Evolutionary conservation across 64 coral and sea anemone species (phyloP).

Genomic region (Astreopora myriophthalma): DNA sequence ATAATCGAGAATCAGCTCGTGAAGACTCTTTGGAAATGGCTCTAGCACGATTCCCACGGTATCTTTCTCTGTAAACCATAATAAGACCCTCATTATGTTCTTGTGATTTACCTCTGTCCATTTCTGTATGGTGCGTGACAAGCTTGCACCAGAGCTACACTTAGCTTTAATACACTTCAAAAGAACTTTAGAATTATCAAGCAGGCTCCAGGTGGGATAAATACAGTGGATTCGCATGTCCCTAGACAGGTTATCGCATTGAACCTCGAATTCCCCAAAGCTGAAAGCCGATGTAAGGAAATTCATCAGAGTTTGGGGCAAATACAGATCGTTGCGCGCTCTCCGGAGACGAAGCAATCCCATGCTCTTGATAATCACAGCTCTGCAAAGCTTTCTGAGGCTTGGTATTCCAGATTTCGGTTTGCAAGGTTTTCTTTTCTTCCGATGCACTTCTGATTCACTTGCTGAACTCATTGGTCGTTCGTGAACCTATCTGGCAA

Average conservation of each 20-base stretch:
- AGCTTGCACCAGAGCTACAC: slow-evolving; percentile 5
- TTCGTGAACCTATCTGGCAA: neutral
- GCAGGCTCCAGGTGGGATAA: slow-evolving; percentile 60
- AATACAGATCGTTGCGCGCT: slow-evolving; percentile 50
- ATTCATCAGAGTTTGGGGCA: slow-evolving; percentile 56
- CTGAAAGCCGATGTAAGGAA: slow-evolving; percentile 63
- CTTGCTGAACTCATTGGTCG: neutral
- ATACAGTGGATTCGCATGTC: slow-evolving; percentile 68
- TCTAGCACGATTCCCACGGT: slow-evolving; percentile 63
- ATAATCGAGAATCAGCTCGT: slow-evolving; percentile 66
- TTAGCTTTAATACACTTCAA: slow-evolving; percentile 69
- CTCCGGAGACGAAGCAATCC: slow-evolving; percentile 44
- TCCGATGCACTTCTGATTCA: neutral
- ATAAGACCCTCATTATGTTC: slow-evolving; percentile 60
- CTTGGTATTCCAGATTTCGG: neutral
- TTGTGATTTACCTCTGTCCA: slow-evolving; percentile 66
- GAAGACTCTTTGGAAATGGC: slow-evolving; percentile 49
- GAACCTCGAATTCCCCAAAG: slow-evolving; percentile 73
- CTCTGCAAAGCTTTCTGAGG: slow-evolving; percentile 63
- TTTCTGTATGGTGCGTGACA: slow-evolving; percentile 28
- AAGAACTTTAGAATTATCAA: slow-evolving; percentile 68
- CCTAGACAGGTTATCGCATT: slow-evolving; percentile 61
- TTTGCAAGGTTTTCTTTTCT: neutral
- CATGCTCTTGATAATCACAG: slow-evolving; percentile 50
- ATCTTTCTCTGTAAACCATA: slow-evolving; percentile 68